Evolutionary conservation across 2,113 vertebrate species (phyloP), one percentile per base, ranked within the genome.

Genomic region (Buteo buteo): DNA sequence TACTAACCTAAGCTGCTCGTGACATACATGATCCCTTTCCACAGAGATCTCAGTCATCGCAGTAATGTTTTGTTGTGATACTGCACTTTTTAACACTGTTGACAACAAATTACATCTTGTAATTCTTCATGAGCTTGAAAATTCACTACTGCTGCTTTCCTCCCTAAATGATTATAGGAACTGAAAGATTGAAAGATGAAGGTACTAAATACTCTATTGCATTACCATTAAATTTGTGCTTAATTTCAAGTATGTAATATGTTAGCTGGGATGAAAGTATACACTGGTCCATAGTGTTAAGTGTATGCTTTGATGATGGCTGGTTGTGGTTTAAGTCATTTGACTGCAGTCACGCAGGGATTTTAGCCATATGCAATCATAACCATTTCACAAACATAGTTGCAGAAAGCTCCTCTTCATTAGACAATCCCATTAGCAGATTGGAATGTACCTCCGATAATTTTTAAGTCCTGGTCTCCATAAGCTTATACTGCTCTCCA

Each of bases 261-360:
- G 10, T 26, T 12, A 65, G 45, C 21, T 44, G 54, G 69, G 29
- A 22, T 38, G 32, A n/a, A 34, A 70, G 29, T 12, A 29, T 32
- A 32, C 7, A 1, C 55, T 12, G 24, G 1, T 17, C 17, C 32
- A 2, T 3, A 6, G 31, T 1, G 16, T 8, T 74, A 40, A 7
- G 19, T 2, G 6, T 44, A 7, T 7, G 10, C 29, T 70, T 11
- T 5, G 4, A 47, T 50, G 84, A 18, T 65, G 72, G 18, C 26
- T 77, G 58, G 36, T 9, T 52, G 47, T 45, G 69, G 31, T 82
- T 91, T 22, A 13, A 57, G 21, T 42, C 24, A 29, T 66, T 66
- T 79, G 31, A 2, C 69, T 64, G 52, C 16, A 50, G 29, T 8
- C 69, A 62, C 2, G 0, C 54, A 11, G 16, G 13, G 55, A 59